A percentile compares a stretch with the other conserved stretches of the same genome.
These are phyloP conservation scores for Caenorhabditis sp. DNA, from an alignment of 2,888 invertebrate genomes.

Conservation along the genomic window DNA sequence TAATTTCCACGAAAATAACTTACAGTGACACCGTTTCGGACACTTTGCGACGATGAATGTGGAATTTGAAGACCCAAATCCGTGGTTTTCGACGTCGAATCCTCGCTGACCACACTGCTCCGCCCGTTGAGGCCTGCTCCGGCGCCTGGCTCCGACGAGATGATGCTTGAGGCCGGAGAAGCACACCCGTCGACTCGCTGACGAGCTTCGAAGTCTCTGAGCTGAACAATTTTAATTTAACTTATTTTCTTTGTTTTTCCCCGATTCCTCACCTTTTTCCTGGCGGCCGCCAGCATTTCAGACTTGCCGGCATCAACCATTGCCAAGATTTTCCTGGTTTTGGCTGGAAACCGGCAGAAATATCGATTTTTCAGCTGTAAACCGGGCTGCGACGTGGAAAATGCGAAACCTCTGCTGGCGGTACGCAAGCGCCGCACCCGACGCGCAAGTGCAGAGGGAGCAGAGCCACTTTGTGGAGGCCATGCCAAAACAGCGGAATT, in stretches of 20 bases:
- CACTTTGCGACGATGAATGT: constrained; percentile 12
- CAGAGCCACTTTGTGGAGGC: too few species aligned
- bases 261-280: constrained; percentile 57
- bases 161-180: constrained; percentile 45
- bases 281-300: constrained; percentile 68
- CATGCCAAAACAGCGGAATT: background rate
- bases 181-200: constrained; percentile 40
- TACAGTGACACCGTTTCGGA: constrained; percentile 32
- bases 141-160: constrained; percentile 47
- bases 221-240: too few species aligned
- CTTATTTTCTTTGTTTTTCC: background rate
- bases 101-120: constrained; percentile 47
- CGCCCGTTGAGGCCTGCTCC: constrained; percentile 34
- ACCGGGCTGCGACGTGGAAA: constrained; percentile 49
- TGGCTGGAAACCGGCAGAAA: background rate
- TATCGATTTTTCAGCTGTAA: constrained; percentile 10
- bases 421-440: constrained; percentile 19
- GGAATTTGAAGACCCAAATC: background rate
- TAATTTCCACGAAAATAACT: constrained; percentile 1
- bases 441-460: too few species aligned
- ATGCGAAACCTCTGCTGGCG: constrained; percentile 1
- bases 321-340: background rate
- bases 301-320: constrained; percentile 57
- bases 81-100: constrained; percentile 16
- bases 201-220: constrained; percentile 64